These are phyloP conservation scores for Nebria brevicollis DNA, from an alignment of 2,888 invertebrate species.

Conservation along the genomic window DNA sequence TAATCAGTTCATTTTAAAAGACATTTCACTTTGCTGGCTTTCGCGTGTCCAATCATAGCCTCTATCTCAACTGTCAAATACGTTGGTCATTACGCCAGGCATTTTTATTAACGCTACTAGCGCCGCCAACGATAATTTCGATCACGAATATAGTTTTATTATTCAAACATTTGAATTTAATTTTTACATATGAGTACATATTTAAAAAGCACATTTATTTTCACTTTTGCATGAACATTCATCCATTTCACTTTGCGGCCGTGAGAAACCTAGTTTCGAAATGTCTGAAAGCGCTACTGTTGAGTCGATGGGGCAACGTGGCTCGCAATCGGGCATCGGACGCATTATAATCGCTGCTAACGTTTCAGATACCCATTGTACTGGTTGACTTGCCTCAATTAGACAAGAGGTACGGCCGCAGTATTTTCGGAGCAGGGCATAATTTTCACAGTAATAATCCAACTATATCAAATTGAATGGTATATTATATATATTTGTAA, in stretches of 20 bases:
- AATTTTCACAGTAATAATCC: slow-evolving; percentile 60
- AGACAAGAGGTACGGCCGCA: slow-evolving; percentile 58
- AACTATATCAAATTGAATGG: slow-evolving; percentile 50
- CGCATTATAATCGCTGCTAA: slow-evolving; percentile 55
- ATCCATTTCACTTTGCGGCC: neutral
- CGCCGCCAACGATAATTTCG: no score
- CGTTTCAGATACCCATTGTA: slow-evolving; percentile 57
- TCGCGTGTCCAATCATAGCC: no score
- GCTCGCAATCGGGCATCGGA: slow-evolving; percentile 52
- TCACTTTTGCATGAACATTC: neutral
- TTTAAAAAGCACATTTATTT: neutral
- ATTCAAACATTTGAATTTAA: no score
- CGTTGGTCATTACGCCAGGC: no score
- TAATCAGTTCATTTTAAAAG: no score
- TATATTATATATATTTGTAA: slow-evolving; percentile 29
- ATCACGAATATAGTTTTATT: no score
- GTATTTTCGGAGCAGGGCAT: slow-evolving; percentile 59
- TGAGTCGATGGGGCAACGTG: slow-evolving; percentile 50
- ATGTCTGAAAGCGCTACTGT: neutral
- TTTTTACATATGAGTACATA: no score
- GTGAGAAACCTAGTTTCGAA: neutral
- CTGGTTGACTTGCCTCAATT: slow-evolving; percentile 59
- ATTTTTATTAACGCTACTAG: no score
- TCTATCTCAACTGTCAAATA: no score
- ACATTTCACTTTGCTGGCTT: no score